Base-by-base conservation (phyloP, 1,140 invertebrate genomes). In the Planococcus citri region DNA sequence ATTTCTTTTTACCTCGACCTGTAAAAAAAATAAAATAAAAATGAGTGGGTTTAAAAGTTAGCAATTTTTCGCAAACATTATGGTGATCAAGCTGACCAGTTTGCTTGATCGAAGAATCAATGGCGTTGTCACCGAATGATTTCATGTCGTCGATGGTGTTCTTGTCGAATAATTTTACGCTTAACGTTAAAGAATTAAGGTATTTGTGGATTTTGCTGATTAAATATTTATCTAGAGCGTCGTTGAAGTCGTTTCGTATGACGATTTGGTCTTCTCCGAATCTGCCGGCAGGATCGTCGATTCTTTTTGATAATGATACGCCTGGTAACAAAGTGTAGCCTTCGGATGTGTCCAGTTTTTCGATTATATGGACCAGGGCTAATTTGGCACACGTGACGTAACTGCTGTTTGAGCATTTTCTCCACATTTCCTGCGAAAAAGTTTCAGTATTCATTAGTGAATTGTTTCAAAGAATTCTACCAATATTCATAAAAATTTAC, bases 321-420 rank as follows among this genome's bases (percentile, higher is more conserved):
- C 71, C 69, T 0, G 88, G 88, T 8, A 89, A 73, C 0, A 91
- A 80, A 69, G 82, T 82, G 24, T 86, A 78, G 73, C 85, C 81
- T 33, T 86, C 81, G 61, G 84, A 83, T 64, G 84, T 81, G 29
- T 84, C 86, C 1, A 91, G 75, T 72, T 84, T 85, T 73, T 91
- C 88, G 27, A 91, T 80, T 74, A 90, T 83, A 0, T 86, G 85
- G 12, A 89, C 85, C n/a, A 90, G 84, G 77, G 90, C 88, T 64
- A 92, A 79, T 76, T 91, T 91, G 14, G 91, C 78, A 74, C 89
- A 92, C 27, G 87, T 88, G 8, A 84, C 80, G 77, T 86, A 89
- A 73, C 90, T 90, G 0, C 83, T 81, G 6, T 84, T 85, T 22
- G 82, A 78, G 74, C 89, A 91, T 21, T 72, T 64, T 51, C 75